Conservation (phyloP, 2,888 invertebrate genomes). For the Tetragonisca angustula region DNA sequence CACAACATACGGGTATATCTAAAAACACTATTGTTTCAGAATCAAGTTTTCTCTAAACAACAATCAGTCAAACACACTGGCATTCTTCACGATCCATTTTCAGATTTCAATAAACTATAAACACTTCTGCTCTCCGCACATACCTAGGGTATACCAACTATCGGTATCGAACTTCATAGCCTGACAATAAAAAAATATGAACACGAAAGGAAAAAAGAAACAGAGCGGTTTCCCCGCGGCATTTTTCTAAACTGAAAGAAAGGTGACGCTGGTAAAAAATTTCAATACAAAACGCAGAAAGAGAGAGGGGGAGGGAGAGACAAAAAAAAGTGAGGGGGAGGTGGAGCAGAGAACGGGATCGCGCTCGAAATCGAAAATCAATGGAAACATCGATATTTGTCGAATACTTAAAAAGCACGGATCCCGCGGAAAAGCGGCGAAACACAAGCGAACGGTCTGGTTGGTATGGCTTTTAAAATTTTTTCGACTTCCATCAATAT, state of each 20-base stretch:
- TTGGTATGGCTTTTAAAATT: constrained; percentile 68
- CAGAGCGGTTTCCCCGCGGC: neutral
- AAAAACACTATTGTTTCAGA: neutral
- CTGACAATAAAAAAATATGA: neutral
- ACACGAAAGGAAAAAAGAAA: neutral
- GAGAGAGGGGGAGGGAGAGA: neutral
- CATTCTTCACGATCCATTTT: neutral
- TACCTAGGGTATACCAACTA: neutral
- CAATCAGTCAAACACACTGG: neutral
- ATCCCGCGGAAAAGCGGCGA: constrained; percentile 55
- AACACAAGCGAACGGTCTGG: neutral
- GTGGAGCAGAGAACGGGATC: neutral
- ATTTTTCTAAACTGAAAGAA: neutral
- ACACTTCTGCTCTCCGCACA: neutral
- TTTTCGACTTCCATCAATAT: constrained; percentile 71
- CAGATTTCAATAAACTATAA: neutral
- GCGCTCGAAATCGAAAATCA: constrained; percentile 20
- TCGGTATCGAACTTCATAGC: neutral
- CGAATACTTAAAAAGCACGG: constrained; percentile 59
- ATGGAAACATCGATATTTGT: constrained; percentile 54
- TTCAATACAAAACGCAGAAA: neutral
- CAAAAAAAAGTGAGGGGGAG: neutral
- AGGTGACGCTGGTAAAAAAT: neutral
- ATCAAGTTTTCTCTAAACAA: neutral
- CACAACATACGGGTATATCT: neutral